A percentile compares a stretch with the other conserved stretches of the same genome.
These are phyloP conservation scores for Bos taurus DNA, from an alignment of 2,113 vertebrate species.

Conservation along the genomic window ARS-UCD2.0 NC_037342.1:51317001-51317500, in stretches of 20 bases:
- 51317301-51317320: background rate
- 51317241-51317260: background rate
- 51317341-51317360: background rate
- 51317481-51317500: background rate
- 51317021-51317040: background rate
- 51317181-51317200: background rate
- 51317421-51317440: background rate
- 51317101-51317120: background rate
- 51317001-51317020: background rate
- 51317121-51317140: background rate
- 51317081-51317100: background rate
- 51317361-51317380: background rate
- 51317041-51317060: background rate
- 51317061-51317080: background rate
- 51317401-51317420: background rate
- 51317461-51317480: background rate
- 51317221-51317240: background rate
- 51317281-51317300: background rate
- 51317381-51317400: background rate
- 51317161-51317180: background rate
- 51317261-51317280: background rate
- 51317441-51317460: background rate
- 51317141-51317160: background rate
- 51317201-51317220: background rate
- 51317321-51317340: background rate